Evolutionary conservation across 2,113 vertebrate species (phyloP).

Genomic region (Plotosus lineatus): DNA sequence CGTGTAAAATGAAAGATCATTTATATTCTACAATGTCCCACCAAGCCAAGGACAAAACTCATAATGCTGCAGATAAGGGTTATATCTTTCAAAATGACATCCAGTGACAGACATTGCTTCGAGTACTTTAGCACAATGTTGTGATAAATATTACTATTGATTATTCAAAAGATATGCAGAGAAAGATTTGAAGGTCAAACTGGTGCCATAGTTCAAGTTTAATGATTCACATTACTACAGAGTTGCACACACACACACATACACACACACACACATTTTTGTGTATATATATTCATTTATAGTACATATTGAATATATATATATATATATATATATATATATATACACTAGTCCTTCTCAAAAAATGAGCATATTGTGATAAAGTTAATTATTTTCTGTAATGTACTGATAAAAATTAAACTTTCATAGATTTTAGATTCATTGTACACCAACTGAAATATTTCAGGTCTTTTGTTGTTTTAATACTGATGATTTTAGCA

Average conservation of each 20-base stretch:
- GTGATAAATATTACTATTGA: not conserved
- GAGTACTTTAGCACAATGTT: not conserved
- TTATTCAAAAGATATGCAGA: not conserved
- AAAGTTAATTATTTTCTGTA: too few relatives aligned
- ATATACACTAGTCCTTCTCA: too few relatives aligned
- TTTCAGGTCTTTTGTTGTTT: too few relatives aligned
- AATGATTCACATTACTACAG: not conserved
- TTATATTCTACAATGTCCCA: conserved; percentile 22
- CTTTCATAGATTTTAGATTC: too few relatives aligned
- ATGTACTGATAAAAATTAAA: too few relatives aligned
- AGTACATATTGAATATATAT: too few relatives aligned
- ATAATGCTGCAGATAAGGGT: conserved; percentile 25
- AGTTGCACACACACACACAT: not conserved
- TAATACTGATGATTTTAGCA: too few relatives aligned
- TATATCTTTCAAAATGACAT: not conserved
- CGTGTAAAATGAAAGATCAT: conserved; percentile 38
- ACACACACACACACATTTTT: too few relatives aligned
- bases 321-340: too few relatives aligned
- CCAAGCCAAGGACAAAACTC: not conserved
- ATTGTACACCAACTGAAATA: too few relatives aligned
- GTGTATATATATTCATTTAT: too few relatives aligned
- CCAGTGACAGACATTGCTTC: not conserved
- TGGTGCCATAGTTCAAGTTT: not conserved
- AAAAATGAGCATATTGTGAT: too few relatives aligned
- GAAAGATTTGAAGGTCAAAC: not conserved